Evolutionary conservation across 2,797 vertebrate genomes (phyloP), one percentile per base, ranked within the genome.

Genomic region (Micropoecilia bifurca): DNA sequence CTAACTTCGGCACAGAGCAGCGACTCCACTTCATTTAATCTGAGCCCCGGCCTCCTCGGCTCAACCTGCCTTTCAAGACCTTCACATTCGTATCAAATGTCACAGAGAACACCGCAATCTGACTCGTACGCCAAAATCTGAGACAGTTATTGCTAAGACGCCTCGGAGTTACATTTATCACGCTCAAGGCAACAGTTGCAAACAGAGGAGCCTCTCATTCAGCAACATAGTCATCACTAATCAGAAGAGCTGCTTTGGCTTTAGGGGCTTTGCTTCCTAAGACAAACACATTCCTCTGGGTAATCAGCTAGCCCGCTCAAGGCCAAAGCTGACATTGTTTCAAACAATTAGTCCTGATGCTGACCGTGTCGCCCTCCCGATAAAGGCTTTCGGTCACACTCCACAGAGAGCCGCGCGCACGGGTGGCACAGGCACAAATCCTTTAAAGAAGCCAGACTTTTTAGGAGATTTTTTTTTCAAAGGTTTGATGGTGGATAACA

Each of bases 241-340:
- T 91, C 88, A 89, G 82, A 84, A 88, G 85, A 87, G 86, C 90
- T 83, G 88, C 86, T 91, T 92, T 88, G 89, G 89, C 85, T 82
- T 85, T 79, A 84, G 89, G 79, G 71, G 90, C 90, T 93, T 93
- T 92, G 75, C 90, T 83, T 90, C 90, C 90, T 88, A 89, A 73
- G 85, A 85, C 90, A 93, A 94, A 93, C 89, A 93, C 93, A 95
- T 94, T 94, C 93, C 93, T 92, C 71, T n/a, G 39, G 86, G 81
- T 91, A 93, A 94, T 94, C 93, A 91, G 92, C 83, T 79, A 88
- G 88, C 82, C 78, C 25, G 78, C 80, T 84, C 88, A 92, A 93
- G 92, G 93, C 92, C 87, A 81, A 14, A 75, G 86, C 76, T 81
- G 90, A 93, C 92, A 89, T 91, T 92, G 90, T 93, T 93, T 91